A percentile compares a stretch with the other conserved stretches of the same genome.
Evolutionary conservation across 2,797 vertebrate genomes (phyloP).

Genomic region (Crocidura indochinensis): DNA sequence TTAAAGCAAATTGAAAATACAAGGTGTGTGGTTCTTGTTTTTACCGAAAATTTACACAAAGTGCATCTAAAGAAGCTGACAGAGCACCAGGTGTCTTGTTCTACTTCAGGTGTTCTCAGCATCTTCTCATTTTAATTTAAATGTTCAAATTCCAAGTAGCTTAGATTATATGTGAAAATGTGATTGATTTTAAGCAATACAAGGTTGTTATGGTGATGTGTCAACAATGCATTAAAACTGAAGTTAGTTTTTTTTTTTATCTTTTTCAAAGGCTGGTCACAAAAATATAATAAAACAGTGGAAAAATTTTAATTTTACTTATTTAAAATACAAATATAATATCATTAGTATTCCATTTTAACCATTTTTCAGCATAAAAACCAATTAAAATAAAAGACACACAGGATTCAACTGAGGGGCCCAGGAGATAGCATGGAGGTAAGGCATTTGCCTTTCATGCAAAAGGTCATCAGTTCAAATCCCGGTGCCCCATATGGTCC

Average conservation of each 20-base stretch:
- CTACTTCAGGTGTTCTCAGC: background rate
- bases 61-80: background rate
- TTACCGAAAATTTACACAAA: background rate
- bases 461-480: too few relatives aligned
- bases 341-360: constrained; percentile 4
- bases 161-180: background rate
- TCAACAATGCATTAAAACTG: background rate
- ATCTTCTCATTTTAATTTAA: background rate
- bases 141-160: background rate
- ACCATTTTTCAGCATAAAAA: constrained; percentile 35
- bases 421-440: too few relatives aligned
- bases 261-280: constrained; percentile 11
- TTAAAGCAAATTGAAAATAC: constrained; percentile 32
- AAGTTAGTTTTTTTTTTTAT: background rate
- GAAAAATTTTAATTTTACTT: background rate
- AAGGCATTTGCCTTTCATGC: too few relatives aligned
- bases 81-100: background rate
- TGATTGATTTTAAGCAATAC: background rate
- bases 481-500: too few relatives aligned
- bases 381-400: background rate
- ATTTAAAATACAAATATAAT: background rate
- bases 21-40: background rate
- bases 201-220: background rate
- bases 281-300: background rate
- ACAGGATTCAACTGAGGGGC: too few relatives aligned